phyloP scores from a whole-genome alignment of 2,888 invertebrate genomes.

The Caenorhabditis sp. region DNA sequence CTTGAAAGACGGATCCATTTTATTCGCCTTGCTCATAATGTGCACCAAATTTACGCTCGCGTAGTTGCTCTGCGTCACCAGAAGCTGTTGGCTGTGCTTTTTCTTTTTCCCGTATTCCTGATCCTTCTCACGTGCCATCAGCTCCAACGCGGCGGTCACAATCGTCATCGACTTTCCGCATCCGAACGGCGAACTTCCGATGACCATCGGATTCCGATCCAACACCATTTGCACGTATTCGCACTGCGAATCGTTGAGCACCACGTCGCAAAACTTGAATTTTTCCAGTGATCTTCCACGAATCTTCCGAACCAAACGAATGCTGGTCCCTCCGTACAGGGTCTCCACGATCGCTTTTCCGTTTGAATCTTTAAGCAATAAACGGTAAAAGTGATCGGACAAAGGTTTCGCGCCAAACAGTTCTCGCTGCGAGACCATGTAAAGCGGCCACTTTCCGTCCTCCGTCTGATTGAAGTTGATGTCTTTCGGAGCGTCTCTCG shows the following conservation, averaged over 20 bases:
- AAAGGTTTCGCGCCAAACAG: not conserved
- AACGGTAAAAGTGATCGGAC: not conserved
- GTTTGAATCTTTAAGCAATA: not conserved
- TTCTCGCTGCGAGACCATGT: conserved; percentile 11
- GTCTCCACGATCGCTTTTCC: conserved; percentile 2
- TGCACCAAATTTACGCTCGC: conserved; percentile 15
- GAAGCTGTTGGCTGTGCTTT: not conserved
- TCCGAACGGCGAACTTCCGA: conserved; percentile 28
- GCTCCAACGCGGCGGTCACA: conserved; percentile 11
- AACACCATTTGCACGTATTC: not conserved
- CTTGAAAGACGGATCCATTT: not conserved
- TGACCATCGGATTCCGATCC: not conserved
- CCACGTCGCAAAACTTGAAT: too few species aligned
- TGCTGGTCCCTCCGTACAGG: conserved; percentile 1
- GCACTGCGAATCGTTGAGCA: not conserved
- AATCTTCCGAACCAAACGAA: not conserved
- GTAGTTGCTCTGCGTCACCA: conserved; percentile 31
- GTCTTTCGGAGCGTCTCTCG: not conserved
- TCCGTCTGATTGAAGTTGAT: not conserved
- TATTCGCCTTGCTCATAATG: not conserved
- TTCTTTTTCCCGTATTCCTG: not conserved
- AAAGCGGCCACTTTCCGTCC: not conserved
- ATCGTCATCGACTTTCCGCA: conserved; percentile 37
- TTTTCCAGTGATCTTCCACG: not conserved
- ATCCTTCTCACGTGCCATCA: not conserved